Base-by-base conservation (phyloP, 2,113 vertebrate species). In the Dasyprocta punctata region DNA sequence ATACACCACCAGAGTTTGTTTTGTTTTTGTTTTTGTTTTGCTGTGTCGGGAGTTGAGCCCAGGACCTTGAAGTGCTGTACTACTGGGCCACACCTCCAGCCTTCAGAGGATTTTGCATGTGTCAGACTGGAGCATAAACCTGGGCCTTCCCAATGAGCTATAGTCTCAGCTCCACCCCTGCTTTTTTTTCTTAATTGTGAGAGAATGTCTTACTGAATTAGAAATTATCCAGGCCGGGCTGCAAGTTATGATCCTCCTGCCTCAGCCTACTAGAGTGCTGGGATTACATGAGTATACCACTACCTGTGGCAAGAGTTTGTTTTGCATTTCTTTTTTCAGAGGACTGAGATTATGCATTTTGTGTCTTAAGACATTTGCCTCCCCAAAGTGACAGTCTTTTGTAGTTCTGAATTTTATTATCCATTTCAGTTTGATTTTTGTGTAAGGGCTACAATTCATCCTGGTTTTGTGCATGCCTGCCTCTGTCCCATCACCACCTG, bases 391-490 rank as follows among this genome's bases (percentile, higher is more conserved):
- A 49, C 30, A 54, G 49, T 47, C 44, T 78, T 77, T 49, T 78
- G n/a, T 4, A 3, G 17, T 33, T 24, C 73, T 0, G 14, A 26
- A 67, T 26, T 78, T 78, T 47, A 78, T 78, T 49, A 78, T 17
- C 28, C 44, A 49, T 16, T 33, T 78, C 28, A 49, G 26, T 28
- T 78, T 78, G 44, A 17, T 30, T 78, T 69, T 77, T 49, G 26
- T 67, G 14, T 7, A 1, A 20, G 12, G 67, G 44, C 12, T 1
- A 9, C 14, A 56, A 13, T 4, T 5, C 12, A 33, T 33, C 5
- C 1, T 14, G 44, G 10, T 33, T 52, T 22, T 30, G 41, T 9
- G 0, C 1, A 1, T 28, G 16, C 0, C 0, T 1, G 19, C 60
- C 11, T 30, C 3, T n/a, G 10, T 20, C 13, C 58, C 16, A 0